phyloP scores from a whole-genome alignment of 2,797 vertebrate species.

The Myoxocephalus aenaeus region DNA sequence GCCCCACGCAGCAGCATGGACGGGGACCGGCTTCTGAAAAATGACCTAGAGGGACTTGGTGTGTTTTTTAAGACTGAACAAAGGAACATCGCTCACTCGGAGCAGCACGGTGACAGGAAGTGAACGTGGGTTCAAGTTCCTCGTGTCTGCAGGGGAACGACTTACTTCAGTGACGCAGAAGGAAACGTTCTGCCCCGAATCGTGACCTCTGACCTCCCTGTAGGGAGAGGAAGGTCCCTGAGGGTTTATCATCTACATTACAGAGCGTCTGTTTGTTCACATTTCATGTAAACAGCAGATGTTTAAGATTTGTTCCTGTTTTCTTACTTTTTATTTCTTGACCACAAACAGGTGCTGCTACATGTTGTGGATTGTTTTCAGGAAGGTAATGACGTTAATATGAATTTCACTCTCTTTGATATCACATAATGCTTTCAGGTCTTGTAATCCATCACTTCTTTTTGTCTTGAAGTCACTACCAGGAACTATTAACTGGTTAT shows the following conservation, averaged over 20 bases:
- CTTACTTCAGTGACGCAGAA: too few relatives aligned
- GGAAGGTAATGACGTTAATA: too few relatives aligned
- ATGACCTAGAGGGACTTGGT: neutral
- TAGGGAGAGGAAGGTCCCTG: neutral
- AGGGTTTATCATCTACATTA: neutral
- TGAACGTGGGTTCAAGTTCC: neutral
- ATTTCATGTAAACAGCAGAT: conserved; percentile 1
- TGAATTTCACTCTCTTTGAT: too few relatives aligned
- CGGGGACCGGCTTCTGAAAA: neutral
- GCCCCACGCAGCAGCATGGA: conserved; percentile 27
- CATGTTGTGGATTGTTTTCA: neutral
- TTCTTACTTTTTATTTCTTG: too few relatives aligned
- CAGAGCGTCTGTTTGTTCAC: neutral
- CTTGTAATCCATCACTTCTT: too few relatives aligned
- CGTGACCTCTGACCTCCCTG: conserved; percentile 6
- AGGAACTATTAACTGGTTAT: too few relatives aligned
- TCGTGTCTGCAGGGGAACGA: neutral
- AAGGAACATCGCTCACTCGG: conserved; percentile 10
- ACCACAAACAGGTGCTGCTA: neutral
- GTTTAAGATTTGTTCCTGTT: neutral
- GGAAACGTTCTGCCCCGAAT: too few relatives aligned
- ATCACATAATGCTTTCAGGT: too few relatives aligned
- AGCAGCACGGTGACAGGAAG: neutral
- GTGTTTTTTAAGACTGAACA: conserved; percentile 16
- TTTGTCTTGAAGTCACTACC: too few relatives aligned